Evolutionary conservation across 2,888 invertebrate species (phyloP).

Genomic region (Tachystola acroxantha): DNA sequence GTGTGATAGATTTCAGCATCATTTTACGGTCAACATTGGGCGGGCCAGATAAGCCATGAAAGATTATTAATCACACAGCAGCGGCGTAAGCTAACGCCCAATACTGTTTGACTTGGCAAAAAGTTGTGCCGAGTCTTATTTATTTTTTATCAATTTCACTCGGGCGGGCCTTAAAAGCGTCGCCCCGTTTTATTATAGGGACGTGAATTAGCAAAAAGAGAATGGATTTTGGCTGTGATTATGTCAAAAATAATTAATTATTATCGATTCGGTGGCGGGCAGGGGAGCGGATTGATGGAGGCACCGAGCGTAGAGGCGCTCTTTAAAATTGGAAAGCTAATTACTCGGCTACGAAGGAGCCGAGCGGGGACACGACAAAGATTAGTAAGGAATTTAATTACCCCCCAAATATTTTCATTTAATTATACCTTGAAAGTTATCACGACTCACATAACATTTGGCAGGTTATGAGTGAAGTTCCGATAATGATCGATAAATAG

Average conservation of each 20-base stretch:
- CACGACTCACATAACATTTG: no score
- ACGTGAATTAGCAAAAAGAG: conserved; percentile 84
- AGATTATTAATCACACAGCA: conserved; percentile 58
- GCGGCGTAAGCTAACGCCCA: conserved; percentile 46
- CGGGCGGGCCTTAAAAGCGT: conserved; percentile 64
- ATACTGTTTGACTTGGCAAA: conserved; percentile 69
- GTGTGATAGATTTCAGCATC: neutral
- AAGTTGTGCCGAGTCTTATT: conserved; percentile 63
- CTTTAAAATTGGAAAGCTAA: conserved; percentile 73
- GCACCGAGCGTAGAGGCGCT: conserved; percentile 48
- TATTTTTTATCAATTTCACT: conserved; percentile 76
- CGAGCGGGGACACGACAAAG: conserved; percentile 41
- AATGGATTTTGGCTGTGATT: conserved; percentile 82
- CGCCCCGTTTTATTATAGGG: conserved; percentile 77
- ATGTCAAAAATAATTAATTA: conserved; percentile 87
- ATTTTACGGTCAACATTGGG: neutral
- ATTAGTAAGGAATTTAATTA: conserved; percentile 38
- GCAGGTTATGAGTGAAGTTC: no score
- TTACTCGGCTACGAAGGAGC: conserved; percentile 52
- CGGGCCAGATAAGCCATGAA: conserved; percentile 22
- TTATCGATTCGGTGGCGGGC: conserved; percentile 76
- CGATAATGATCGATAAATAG: no score
- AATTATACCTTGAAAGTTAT: neutral
- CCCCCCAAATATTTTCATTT: conserved; percentile 11
- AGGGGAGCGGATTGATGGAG: conserved; percentile 68